Conservation (phyloP, 2,888 invertebrate species). For the Watsonalla binaria region DNA sequence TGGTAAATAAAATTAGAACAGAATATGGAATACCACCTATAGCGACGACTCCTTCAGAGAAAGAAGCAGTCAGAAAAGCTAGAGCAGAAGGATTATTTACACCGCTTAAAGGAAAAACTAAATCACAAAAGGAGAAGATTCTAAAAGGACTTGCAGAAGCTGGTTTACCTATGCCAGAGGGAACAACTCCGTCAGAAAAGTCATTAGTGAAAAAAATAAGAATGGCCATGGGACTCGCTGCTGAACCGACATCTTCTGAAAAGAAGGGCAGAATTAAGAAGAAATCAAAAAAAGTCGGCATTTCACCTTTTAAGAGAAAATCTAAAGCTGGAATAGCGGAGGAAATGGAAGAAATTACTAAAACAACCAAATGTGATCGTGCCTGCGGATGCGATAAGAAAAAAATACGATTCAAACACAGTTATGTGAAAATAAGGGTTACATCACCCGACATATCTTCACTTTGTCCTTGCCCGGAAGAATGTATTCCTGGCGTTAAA, state of each 20-base stretch:
- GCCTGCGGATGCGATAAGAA: slow-evolving; percentile 59
- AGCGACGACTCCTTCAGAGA: slow-evolving; percentile 33
- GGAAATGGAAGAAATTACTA: slow-evolving; percentile 45
- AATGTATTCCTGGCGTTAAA: slow-evolving; percentile 51
- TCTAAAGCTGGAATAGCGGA: slow-evolving; percentile 30
- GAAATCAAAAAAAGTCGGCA: slow-evolving; percentile 32
- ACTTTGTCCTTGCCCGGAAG: slow-evolving; percentile 49
- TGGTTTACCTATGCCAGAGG: slow-evolving; percentile 43
- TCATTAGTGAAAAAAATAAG: slow-evolving; percentile 32
- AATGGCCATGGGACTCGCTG: slow-evolving; percentile 23
- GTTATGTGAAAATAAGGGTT: slow-evolving; percentile 57
- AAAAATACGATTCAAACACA: slow-evolving; percentile 60
- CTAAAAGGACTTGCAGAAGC: slow-evolving; percentile 35
- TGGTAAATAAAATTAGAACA: slow-evolving; percentile 17
- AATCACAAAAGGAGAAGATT: slow-evolving; percentile 36
- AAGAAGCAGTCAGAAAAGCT: slow-evolving; percentile 31
- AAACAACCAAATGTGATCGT: slow-evolving; percentile 52
- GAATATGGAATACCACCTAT: slow-evolving; percentile 28
- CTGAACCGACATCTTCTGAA: slow-evolving; percentile 35
- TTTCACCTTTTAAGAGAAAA: slow-evolving; percentile 13
- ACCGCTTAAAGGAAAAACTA: slow-evolving; percentile 36
- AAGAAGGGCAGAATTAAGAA: slow-evolving; percentile 32
- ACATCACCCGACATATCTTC: slow-evolving; percentile 59
- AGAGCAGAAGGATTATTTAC: slow-evolving; percentile 38
- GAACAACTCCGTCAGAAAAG: slow-evolving; percentile 41